phyloP scores from a whole-genome alignment of 1,140 invertebrate species.

The Gryon sp. region DNA sequence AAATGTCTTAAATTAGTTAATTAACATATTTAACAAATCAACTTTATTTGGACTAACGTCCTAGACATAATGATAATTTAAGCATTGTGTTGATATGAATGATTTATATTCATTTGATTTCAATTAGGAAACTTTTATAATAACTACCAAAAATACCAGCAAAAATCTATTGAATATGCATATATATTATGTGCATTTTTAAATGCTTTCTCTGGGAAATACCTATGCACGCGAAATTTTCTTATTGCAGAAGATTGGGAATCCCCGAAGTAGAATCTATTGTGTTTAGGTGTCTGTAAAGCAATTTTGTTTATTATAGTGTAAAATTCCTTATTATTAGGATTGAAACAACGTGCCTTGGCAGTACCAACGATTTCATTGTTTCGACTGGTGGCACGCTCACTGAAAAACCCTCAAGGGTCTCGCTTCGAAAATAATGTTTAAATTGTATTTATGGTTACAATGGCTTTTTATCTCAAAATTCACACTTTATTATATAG shows the following conservation, averaged over 20 bases:
- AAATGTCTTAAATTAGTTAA: too few relatives aligned
- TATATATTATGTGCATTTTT: background rate
- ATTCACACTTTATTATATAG: constrained; percentile 42
- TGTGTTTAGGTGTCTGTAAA: constrained; percentile 28
- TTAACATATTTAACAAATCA: too few relatives aligned
- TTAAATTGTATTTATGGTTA: constrained; percentile 27
- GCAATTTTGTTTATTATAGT: constrained; percentile 44
- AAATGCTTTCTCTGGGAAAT: background rate
- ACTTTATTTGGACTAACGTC: too few relatives aligned
- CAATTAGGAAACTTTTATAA: too few relatives aligned
- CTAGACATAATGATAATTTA: too few relatives aligned
- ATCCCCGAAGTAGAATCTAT: constrained; percentile 16
- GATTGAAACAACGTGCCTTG: constrained; percentile 36
- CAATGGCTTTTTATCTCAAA: constrained; percentile 35
- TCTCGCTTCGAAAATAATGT: constrained; percentile 22
- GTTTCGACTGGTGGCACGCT: constrained; percentile 32
- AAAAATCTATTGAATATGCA: too few relatives aligned
- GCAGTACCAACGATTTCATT: constrained; percentile 33
- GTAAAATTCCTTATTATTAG: constrained; percentile 35
- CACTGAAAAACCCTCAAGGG: constrained; percentile 36
- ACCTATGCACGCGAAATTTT: constrained; percentile 11
- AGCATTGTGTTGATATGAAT: too few relatives aligned
- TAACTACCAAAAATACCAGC: too few relatives aligned
- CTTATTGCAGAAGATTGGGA: constrained; percentile 16
- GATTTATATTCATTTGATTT: too few relatives aligned